Conservation (phyloP, 2,888 invertebrate genomes). For the Synanthedon tipuliformis region DNA sequence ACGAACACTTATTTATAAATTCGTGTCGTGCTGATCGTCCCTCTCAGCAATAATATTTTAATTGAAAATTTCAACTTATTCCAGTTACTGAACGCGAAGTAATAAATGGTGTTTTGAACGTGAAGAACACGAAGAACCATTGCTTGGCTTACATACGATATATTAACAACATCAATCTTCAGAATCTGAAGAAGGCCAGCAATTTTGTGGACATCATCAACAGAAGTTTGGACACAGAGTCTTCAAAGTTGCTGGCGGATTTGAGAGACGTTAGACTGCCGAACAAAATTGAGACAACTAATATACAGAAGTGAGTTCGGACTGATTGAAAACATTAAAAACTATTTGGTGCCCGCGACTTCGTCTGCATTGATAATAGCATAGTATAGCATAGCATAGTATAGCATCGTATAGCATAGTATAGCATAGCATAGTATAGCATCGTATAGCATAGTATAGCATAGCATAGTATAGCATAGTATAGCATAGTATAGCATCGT, state of each 20-base stretch:
- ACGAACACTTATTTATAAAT: too few species aligned
- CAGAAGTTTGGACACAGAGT: conserved; percentile 92
- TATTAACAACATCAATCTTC: conserved; percentile 97
- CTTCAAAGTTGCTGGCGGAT: conserved; percentile 88
- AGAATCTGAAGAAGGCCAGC: conserved; percentile 93
- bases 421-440: too few species aligned
- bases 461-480: too few species aligned
- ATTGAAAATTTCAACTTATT: conserved; percentile 6
- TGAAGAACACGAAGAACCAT: conserved; percentile 94
- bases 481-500: too few species aligned
- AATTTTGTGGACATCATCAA: conserved; percentile 96
- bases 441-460: too few species aligned
- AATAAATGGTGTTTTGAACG: conserved; percentile 92
- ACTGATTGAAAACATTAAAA: neutral
- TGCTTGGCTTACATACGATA: conserved; percentile 94
- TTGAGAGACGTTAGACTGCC: conserved; percentile 91
- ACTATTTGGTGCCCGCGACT: neutral
- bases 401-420: too few species aligned
- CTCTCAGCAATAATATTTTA: too few species aligned
- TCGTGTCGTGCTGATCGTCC: too few species aligned
- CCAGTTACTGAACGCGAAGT: conserved; percentile 97
- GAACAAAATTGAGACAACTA: conserved; percentile 87
- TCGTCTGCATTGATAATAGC: neutral
- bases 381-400: too few species aligned
- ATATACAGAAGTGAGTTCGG: conserved; percentile 83